These are phyloP conservation scores for Orthonevra nobilis DNA, from an alignment of 2,888 invertebrate species.

Conservation along the genomic window DNA sequence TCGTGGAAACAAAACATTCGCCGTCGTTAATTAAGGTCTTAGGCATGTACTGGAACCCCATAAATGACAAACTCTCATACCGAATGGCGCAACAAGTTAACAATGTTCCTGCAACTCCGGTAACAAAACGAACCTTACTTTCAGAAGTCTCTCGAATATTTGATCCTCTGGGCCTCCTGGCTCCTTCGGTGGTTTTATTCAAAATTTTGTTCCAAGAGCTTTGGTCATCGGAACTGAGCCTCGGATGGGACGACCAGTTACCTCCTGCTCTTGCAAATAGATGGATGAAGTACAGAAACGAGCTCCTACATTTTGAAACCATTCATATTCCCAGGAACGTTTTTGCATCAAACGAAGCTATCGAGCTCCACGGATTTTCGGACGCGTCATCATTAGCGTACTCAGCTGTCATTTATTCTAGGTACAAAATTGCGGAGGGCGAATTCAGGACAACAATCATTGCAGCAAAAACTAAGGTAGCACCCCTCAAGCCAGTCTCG, in stretches of 20 bases:
- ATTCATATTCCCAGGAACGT: too few species aligned
- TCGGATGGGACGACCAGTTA: too few species aligned
- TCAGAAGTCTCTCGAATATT: slow-evolving; percentile 22
- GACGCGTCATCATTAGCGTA: too few species aligned
- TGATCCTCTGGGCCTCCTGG: slow-evolving; percentile 9
- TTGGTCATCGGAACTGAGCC: slow-evolving; percentile 19
- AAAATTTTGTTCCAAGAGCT: slow-evolving; percentile 14
- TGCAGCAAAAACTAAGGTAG: slow-evolving; percentile 22
- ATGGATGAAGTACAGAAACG: slow-evolving; percentile 4
- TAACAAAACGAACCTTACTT: too few species aligned
- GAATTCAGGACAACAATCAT: not conserved
- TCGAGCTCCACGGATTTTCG: too few species aligned
- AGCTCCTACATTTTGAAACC: slow-evolving; percentile 7
- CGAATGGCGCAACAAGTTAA: not conserved
- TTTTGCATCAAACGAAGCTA: too few species aligned
- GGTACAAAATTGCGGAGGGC: slow-evolving; percentile 31
- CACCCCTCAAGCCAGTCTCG: too few species aligned
- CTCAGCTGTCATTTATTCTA: too few species aligned
- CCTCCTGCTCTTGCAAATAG: slow-evolving; percentile 35
- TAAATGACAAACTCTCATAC: slow-evolving; percentile 8
- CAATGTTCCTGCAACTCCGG: not conserved
- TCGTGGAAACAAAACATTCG: not conserved
- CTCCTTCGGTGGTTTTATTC: slow-evolving; percentile 6
- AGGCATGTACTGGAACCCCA: too few species aligned
- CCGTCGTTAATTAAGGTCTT: slow-evolving; percentile 7